Base-by-base conservation (phyloP, 2,888 invertebrate genomes). In the Harpalus rufipes region DNA sequence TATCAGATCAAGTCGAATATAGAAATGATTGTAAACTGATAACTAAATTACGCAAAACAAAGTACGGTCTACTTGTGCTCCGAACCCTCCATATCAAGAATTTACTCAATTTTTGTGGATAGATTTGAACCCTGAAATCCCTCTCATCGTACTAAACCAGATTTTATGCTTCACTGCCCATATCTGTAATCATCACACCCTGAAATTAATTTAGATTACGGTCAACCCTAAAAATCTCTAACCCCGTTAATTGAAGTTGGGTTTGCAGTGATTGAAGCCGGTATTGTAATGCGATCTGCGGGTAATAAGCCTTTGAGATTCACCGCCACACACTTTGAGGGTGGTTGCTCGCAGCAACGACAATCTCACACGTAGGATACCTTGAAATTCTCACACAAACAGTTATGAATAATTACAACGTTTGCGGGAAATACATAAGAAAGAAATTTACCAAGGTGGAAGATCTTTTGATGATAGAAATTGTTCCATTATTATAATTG, bases 301-400 rank as follows among this genome's bases (percentile, higher is more conserved):
- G 58, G 80, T 81, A 59, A 81, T 81, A 81, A 81, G 63, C 81
- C 81, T 81, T 81, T 81, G 81, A 81, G 68, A 51, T 51, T 12
- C 12, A 8, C 10, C 32, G 4, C 44, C 12, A 8, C 44, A 12
- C 68, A 12, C 68, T 68, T 68, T 68, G 68, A 25, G 68, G 68
- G 68, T 14, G 68, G 63, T 32, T 32, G 32, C 68, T 32, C 7
- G 3, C 1, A 32, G 68, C n/a, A 14, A 39, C 25, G 68, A 39
- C 44, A 68, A 25, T 63, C 68, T 68, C 68, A 68, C 68, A 39
- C 68, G 68, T 68, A n/a, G 39, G 32, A 4, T 32, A 5, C 32
- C 32, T 32, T 5, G 32, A 32, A 32, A 32, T 32, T 32, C 32
- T 32, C 32, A 32, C 25, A 68, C 68, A 68, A 68, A 68, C 32